Evolutionary conservation across 1,140 invertebrate genomes (phyloP).

Genomic region (Drosophila lacteicornis): DNA sequence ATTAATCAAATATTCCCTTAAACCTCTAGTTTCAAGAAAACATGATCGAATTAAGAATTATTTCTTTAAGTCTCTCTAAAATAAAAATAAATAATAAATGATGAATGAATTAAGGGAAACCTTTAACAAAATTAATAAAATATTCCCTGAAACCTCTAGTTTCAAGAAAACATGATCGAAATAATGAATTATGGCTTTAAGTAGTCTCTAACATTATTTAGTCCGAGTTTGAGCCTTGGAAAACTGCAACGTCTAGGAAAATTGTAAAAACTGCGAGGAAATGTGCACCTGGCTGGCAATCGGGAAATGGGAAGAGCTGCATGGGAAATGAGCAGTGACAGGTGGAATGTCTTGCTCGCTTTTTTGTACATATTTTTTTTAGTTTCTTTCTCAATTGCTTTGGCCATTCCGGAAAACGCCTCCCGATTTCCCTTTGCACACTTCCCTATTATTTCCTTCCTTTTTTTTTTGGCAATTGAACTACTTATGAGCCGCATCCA

Average conservation of each 20-base stretch:
- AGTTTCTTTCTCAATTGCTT: constrained; percentile 1
- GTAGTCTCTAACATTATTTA: neutral
- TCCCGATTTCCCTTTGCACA: constrained; percentile 14
- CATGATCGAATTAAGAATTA: neutral
- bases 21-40: neutral
- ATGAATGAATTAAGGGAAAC: no score
- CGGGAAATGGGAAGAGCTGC: constrained; percentile 18
- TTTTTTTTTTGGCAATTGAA: constrained; percentile 42
- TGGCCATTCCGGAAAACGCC: constrained; percentile 42
- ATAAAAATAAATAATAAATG: no score
- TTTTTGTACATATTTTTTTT: neutral
- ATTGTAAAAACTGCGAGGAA: constrained; percentile 3
- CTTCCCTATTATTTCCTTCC: neutral
- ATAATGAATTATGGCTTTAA: neutral
- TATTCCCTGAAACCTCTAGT: neutral
- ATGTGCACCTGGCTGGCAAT: constrained; percentile 20
- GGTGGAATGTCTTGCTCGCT: constrained; percentile 24
- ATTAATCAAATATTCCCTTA: no score
- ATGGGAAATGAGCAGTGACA: constrained; percentile 36
- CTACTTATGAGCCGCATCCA: constrained; percentile 56
- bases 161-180: neutral
- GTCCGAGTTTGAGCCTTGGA: neutral
- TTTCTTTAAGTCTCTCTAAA: neutral
- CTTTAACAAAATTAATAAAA: no score
- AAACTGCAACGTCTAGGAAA: constrained; percentile 4